phyloP scores from a whole-genome alignment of 2,113 vertebrate genomes.

The Grantiella picta region DNA sequence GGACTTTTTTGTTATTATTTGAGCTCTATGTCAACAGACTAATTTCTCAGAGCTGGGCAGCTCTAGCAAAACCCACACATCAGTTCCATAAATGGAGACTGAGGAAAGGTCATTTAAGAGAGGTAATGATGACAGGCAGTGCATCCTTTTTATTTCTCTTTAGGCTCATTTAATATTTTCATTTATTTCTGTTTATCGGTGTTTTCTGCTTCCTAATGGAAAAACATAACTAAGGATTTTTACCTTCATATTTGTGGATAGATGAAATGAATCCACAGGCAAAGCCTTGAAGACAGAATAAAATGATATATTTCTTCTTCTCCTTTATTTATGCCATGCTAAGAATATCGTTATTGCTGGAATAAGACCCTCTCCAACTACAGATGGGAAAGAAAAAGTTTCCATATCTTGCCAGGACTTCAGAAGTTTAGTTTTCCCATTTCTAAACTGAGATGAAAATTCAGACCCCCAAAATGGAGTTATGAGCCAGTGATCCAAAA shows the following conservation, averaged over 20 bases:
- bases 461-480: neutral
- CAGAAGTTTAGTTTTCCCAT: neutral
- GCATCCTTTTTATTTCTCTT: neutral
- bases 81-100: neutral
- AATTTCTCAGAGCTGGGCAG: neutral
- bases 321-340: neutral
- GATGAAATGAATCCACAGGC: neutral
- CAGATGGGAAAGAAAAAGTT: neutral
- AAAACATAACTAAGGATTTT: neutral
- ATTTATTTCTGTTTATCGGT: neutral
- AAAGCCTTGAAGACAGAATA: neutral
- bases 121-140: neutral
- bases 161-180: neutral
- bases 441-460: neutral
- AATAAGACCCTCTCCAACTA: neutral
- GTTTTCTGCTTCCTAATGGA: neutral
- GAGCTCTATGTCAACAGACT: conserved; percentile 8
- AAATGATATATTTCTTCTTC: neutral
- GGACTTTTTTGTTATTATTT: neutral
- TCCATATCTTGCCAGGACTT: neutral
- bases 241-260: neutral
- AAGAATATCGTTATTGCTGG: neutral
- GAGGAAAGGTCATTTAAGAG: neutral
- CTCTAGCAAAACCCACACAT: neutral
- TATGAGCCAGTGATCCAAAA: neutral